Conservation (phyloP, 2,113 vertebrate species). For the Callaeas wilsoni region DNA sequence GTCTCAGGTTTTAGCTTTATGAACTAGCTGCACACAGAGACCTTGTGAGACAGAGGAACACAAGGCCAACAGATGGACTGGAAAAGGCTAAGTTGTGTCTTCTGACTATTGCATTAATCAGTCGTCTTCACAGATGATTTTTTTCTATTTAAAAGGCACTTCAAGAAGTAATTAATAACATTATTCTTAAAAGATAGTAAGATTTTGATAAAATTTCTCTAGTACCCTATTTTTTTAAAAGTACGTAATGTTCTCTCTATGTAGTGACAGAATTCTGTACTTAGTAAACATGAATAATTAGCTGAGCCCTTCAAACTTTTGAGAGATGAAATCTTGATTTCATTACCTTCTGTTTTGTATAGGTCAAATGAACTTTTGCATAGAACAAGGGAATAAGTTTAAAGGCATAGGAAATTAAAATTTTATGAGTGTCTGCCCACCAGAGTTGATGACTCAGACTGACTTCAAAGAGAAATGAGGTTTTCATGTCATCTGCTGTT, state of each 20-base stretch:
- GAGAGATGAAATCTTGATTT: not conserved
- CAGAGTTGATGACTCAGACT: slow-evolving; percentile 32
- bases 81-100: not conserved
- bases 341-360: not conserved
- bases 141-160: not conserved
- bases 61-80: not conserved
- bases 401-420: slow-evolving; percentile 25
- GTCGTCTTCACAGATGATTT: not conserved
- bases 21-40: not conserved
- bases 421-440: slow-evolving; percentile 29
- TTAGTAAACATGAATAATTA: not conserved
- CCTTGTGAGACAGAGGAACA: not conserved
- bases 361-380: slow-evolving; percentile 4
- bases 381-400: not conserved
- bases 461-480: slow-evolving; percentile 25
- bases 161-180: not conserved
- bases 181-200: not conserved
- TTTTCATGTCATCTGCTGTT: slow-evolving; percentile 35
- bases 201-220: not conserved
- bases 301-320: not conserved
- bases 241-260: not conserved
- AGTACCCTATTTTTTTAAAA: not conserved
- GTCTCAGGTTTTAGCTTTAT: not conserved
- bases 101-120: not conserved
- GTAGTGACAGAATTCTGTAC: not conserved